A percentile compares a stretch with the other conserved stretches of the same genome.
phyloP scores from a whole-genome alignment of 2,797 vertebrate genomes.

The Dicrostonyx torquatus region DNA sequence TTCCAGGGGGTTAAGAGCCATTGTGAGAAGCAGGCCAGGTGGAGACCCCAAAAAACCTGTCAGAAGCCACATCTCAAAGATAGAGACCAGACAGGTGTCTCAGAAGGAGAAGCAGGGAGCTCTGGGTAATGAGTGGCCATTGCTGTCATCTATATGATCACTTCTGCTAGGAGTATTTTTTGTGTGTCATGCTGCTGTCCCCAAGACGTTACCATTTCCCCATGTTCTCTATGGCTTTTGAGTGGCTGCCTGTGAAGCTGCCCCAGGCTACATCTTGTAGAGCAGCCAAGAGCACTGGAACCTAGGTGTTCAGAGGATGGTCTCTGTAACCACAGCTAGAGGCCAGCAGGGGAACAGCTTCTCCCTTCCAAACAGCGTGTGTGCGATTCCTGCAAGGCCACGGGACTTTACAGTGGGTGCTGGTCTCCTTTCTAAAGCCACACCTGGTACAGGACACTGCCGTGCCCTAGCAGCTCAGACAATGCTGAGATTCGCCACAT shows the following conservation, averaged over 20 bases:
- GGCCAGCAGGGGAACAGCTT: too few species aligned
- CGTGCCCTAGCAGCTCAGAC: not conserved
- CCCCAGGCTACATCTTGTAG: not conserved
- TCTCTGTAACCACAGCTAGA: not conserved
- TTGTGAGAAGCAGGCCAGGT: not conserved
- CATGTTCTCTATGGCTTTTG: not conserved
- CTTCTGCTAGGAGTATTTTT: not conserved
- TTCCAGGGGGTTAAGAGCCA: not conserved
- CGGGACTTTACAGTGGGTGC: not conserved
- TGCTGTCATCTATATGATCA: not conserved
- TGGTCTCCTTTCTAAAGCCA: not conserved
- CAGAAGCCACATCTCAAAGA: not conserved
- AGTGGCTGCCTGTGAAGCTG: not conserved
- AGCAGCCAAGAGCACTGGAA: not conserved
- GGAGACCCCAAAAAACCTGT: not conserved
- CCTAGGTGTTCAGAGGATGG: too few species aligned
- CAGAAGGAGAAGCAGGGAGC: not conserved
- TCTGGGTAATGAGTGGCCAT: not conserved
- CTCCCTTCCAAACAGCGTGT: not conserved
- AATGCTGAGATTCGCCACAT: too few species aligned
- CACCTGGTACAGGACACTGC: not conserved
- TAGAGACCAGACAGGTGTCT: not conserved
- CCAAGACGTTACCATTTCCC: not conserved
- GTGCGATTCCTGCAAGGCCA: not conserved
- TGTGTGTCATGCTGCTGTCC: too few species aligned